Evolutionary conservation across 2,888 invertebrate genomes (phyloP), one percentile per base, ranked within the genome.

Genomic region (Invenusta paracnida): DNA sequence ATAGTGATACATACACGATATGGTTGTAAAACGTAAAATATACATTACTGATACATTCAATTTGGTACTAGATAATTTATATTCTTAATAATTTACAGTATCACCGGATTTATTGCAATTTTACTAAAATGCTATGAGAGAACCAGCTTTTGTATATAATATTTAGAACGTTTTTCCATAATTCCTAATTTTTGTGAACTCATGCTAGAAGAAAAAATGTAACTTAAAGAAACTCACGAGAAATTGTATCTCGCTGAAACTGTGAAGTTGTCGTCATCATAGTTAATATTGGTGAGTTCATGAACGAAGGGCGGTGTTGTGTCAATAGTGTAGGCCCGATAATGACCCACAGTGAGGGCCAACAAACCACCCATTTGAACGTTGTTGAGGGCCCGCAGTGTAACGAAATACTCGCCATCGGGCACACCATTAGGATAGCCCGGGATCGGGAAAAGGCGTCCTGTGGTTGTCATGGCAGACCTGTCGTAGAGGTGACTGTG

Each of bases 311-410:
- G 90, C 29, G 88, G 88, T 0, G 89, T 88, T 30, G 87, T 89
- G 87, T 90, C 90, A 5, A 90, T 88, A 25, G 86, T 87, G 27
- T 88, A 88, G 0, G 89, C 88, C 30, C 88, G 88, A 0, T 88
- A 87, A 86, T 90, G 90, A 79, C 89, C 89, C 29, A 90, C 86
- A 23, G 88, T 88, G 30, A 88, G 88, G 5, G 88, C 87, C 31
- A 89, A 85, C 5, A 89, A 89, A 1, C 90, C 90, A 2, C 90
- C 90, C 84, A 88, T 89, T 48, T 89, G 87, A 1, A 89, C 89
- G 66, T 89, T 87, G 86, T 89, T 89, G 17, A 89, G 66, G 13
- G 89, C 89, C 29, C 89, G 79, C 0, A 90, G 87, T 1, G 89
- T 88, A 0, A 89, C 67, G 83, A 88, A 89, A 84, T 89, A 89